A percentile compares a stretch with the other conserved stretches of the same genome.
Conservation (phyloP, 2,888 invertebrate genomes). For the Eurytoma californica region DNA sequence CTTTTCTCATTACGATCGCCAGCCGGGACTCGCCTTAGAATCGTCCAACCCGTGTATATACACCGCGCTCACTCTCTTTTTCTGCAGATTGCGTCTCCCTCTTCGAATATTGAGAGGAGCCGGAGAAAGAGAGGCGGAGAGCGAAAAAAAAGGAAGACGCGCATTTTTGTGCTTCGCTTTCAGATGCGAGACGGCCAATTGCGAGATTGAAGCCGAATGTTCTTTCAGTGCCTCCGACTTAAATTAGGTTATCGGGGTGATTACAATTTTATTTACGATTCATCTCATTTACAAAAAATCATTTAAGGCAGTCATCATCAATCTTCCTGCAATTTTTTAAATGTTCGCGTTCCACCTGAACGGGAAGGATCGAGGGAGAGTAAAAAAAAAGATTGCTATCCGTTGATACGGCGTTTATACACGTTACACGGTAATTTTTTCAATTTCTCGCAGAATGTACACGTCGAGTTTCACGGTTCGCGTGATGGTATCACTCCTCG, state of each 20-base stretch:
- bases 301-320: too few species aligned
- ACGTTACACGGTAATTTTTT: constrained; percentile 51
- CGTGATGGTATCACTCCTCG: neutral
- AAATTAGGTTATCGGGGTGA: too few species aligned
- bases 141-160: constrained; percentile 8
- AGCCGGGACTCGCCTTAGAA: constrained; percentile 49
- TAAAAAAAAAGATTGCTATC: constrained; percentile 17
- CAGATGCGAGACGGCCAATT: neutral
- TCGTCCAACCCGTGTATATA: constrained; percentile 15
- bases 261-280: too few species aligned
- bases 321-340: too few species aligned
- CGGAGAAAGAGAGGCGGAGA: constrained; percentile 13
- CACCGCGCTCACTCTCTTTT: constrained; percentile 28
- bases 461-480: constrained; percentile 53
- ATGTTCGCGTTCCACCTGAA: neutral
- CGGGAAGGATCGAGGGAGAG: neutral
- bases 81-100: constrained; percentile 41
- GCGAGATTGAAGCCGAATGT: neutral
- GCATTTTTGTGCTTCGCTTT: constrained; percentile 21
- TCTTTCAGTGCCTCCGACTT: too few species aligned
- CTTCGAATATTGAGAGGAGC: constrained; percentile 50
- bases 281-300: too few species aligned
- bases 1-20: constrained; percentile 59
- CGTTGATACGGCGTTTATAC: constrained; percentile 48
- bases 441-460: constrained; percentile 42